A percentile compares a stretch with the other conserved stretches of the same genome.
These are phyloP conservation scores for Neomicropteryx cornuta DNA, from an alignment of 1,140 invertebrate species.

Conservation along the genomic window DNA sequence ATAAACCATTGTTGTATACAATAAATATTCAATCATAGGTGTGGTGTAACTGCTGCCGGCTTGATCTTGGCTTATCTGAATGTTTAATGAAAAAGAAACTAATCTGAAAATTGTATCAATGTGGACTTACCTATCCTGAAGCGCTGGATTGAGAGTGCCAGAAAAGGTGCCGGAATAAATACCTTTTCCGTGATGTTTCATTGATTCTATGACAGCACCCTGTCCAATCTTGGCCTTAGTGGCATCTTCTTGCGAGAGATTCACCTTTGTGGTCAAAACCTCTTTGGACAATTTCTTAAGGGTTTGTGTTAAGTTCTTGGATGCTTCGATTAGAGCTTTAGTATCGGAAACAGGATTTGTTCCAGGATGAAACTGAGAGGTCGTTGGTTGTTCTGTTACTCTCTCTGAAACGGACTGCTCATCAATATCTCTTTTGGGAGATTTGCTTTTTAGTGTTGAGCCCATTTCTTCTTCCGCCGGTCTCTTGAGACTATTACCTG, in stretches of 20 bases:
- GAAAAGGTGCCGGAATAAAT: conserved; percentile 75
- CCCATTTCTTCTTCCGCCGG: too few species aligned
- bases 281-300: conserved; percentile 82
- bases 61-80: too few species aligned
- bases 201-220: conserved; percentile 82
- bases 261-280: conserved; percentile 59
- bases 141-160: conserved; percentile 85
- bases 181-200: conserved; percentile 88
- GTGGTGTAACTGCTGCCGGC: too few species aligned
- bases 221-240: conserved; percentile 43
- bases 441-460: too few species aligned
- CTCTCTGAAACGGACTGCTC: too few species aligned
- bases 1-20: too few species aligned
- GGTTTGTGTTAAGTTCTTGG: conserved; percentile 83
- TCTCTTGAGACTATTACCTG: too few species aligned
- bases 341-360: conserved; percentile 45
- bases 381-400: too few species aligned
- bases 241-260: conserved; percentile 38
- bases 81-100: too few species aligned
- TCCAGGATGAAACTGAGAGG: conserved; percentile 2
- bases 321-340: conserved; percentile 74
- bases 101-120: too few species aligned
- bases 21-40: too few species aligned
- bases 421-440: too few species aligned
- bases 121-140: conserved; percentile 64